Conservation (phyloP, 2,888 invertebrate genomes). For the Callimorpha dominula region DNA sequence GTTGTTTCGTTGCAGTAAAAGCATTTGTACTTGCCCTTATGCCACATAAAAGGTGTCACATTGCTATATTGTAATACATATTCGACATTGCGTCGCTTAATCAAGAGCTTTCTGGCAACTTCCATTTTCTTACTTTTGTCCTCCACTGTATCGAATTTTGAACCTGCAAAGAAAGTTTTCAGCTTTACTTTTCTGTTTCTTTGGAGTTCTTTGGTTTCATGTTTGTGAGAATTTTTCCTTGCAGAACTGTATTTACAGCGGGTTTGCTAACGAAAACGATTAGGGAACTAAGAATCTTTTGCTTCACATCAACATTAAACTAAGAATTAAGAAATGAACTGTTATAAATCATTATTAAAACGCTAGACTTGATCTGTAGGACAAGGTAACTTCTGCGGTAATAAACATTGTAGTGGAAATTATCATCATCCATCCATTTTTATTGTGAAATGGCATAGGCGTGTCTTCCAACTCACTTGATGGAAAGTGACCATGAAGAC, state of each 20-base stretch:
- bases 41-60: constrained; percentile 81
- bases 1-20: constrained; percentile 79
- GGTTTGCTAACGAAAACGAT: background rate
- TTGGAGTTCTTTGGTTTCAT: constrained; percentile 23
- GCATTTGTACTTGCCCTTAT: constrained; percentile 77
- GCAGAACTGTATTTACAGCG: background rate
- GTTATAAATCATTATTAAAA: background rate
- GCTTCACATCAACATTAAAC: background rate
- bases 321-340: background rate
- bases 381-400: background rate
- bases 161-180: constrained; percentile 78
- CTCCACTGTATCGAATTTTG: constrained; percentile 72
- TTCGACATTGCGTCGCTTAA: constrained; percentile 78
- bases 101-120: constrained; percentile 69
- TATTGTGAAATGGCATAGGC: too few species aligned
- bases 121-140: constrained; percentile 81
- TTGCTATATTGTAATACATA: constrained; percentile 79
- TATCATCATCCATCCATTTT: too few species aligned
- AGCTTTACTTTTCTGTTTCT: constrained; percentile 56
- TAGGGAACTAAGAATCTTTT: background rate
- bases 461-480: too few species aligned
- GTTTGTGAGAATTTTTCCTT: constrained; percentile 7
- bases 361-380: background rate
- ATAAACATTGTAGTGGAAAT: background rate
- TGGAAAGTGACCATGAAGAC: too few species aligned